phyloP scores from a whole-genome alignment of 2,797 vertebrate species.

The Oreortyx pictus region DNA sequence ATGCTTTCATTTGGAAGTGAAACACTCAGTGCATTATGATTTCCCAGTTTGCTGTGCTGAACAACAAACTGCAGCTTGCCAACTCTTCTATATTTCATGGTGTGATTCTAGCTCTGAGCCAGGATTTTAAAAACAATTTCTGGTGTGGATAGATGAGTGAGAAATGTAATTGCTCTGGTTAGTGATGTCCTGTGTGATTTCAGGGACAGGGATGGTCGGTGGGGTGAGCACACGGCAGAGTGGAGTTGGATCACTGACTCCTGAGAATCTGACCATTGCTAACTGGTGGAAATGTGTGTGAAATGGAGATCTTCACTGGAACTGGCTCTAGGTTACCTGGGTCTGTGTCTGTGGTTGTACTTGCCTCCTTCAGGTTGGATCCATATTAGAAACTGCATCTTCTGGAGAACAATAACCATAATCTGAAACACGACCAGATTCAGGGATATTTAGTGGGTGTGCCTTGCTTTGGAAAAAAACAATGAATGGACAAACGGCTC shows the following conservation, averaged over 20 bases:
- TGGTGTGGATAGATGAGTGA: not conserved
- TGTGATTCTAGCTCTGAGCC: not conserved
- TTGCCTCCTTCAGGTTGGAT: not conserved
- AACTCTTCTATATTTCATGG: fast-evolving
- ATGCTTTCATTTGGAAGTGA: not conserved
- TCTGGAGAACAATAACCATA: not conserved
- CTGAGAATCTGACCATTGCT: not conserved
- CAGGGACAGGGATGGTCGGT: not conserved
- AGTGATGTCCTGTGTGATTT: not conserved
- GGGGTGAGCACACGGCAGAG: not conserved
- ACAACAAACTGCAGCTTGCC: not conserved
- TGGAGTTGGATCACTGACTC: fast-evolving
- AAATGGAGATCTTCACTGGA: not conserved
- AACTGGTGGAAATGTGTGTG: not conserved
- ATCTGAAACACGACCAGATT: not conserved
- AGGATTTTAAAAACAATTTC: not conserved
- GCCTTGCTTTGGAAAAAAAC: not conserved
- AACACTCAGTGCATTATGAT: fast-evolving
- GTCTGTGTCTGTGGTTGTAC: not conserved
- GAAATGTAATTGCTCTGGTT: not conserved
- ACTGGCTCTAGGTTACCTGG: not conserved
- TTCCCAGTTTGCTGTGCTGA: not conserved
- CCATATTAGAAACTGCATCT: too few relatives aligned
- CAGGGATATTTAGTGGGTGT: not conserved
- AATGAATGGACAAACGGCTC: not conserved